Evolutionary conservation across 2,888 invertebrate species (phyloP).

Genomic region (Drosophila kokeensis): DNA sequence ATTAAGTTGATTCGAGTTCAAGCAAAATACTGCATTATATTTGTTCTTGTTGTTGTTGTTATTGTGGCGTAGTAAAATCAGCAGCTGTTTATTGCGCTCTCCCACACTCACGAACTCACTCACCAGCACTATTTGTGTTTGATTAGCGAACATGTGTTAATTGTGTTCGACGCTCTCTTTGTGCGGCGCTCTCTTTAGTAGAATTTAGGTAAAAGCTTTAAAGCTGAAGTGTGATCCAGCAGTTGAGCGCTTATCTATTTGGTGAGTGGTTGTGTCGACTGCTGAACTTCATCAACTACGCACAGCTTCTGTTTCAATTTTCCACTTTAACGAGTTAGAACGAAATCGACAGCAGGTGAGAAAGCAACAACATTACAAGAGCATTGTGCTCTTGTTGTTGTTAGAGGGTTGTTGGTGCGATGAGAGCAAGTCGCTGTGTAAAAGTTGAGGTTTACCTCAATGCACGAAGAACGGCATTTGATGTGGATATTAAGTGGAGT

Average conservation of each 20-base stretch:
- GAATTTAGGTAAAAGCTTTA: constrained; percentile 5
- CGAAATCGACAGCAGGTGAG: constrained; percentile 39
- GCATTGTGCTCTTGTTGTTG: constrained; percentile 11
- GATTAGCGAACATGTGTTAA: constrained; percentile 10
- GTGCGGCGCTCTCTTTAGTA: not conserved
- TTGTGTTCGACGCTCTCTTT: constrained; percentile 15
- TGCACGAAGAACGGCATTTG: constrained; percentile 56
- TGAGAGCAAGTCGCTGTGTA: constrained; percentile 20
- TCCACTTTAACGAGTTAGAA: constrained; percentile 53
- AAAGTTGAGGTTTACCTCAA: constrained; percentile 52
- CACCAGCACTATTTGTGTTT: constrained; percentile 2
- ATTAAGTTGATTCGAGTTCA: constrained; percentile 7
- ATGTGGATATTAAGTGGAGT: constrained; percentile 67
- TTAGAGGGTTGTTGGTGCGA: not conserved
- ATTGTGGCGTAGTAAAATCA: constrained; percentile 40
- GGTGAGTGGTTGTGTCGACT: not conserved
- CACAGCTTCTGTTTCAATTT: constrained; percentile 64
- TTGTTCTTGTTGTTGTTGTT: constrained; percentile 22
- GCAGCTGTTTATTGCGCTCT: constrained; percentile 47
- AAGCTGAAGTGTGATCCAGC: constrained; percentile 20
- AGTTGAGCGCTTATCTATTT: not conserved
- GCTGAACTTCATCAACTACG: constrained; percentile 48
- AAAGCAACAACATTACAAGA: constrained; percentile 6
- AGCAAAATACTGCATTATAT: constrained; percentile 17
- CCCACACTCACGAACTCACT: constrained; percentile 4